These are phyloP conservation scores for Mythimna impura DNA, from an alignment of 2,888 invertebrate genomes.

Conservation along the genomic window DNA sequence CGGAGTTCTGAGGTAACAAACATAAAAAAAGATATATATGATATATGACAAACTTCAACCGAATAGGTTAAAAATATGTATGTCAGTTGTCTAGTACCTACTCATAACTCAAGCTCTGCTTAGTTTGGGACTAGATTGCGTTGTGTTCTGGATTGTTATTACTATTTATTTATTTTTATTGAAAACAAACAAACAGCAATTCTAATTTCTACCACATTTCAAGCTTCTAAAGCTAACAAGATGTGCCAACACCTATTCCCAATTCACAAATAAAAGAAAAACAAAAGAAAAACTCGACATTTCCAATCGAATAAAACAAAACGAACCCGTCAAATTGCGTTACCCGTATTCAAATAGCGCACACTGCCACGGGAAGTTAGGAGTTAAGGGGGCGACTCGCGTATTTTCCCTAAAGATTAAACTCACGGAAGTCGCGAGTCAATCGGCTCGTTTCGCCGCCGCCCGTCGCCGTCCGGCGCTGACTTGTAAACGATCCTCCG, in stretches of 20 bases:
- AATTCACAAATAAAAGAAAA: conserved; percentile 47
- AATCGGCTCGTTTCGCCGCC: conserved; percentile 72
- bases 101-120: too few relatives aligned
- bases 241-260: conserved; percentile 34
- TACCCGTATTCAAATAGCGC: conserved; percentile 59
- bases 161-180: neutral
- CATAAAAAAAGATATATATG: too few relatives aligned
- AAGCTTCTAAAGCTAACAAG: conserved; percentile 21
- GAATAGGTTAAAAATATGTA: too few relatives aligned
- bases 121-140: too few relatives aligned
- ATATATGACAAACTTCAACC: too few relatives aligned
- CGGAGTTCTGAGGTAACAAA: too few relatives aligned
- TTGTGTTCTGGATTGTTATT: too few relatives aligned
- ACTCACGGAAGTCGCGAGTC: conserved; percentile 68
- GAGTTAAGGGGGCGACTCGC: conserved; percentile 61
- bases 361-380: conserved; percentile 58
- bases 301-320: conserved; percentile 60
- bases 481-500: conserved; percentile 69
- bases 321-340: conserved; percentile 58
- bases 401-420: conserved; percentile 74
- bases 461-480: conserved; percentile 59
- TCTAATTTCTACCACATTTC: conserved; percentile 16
- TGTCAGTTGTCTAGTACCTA: too few relatives aligned
- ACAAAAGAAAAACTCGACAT: conserved; percentile 50
- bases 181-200: neutral